Evolutionary conservation across 2,797 vertebrate species (phyloP).

Genomic region (Okamejei kenojei): DNA sequence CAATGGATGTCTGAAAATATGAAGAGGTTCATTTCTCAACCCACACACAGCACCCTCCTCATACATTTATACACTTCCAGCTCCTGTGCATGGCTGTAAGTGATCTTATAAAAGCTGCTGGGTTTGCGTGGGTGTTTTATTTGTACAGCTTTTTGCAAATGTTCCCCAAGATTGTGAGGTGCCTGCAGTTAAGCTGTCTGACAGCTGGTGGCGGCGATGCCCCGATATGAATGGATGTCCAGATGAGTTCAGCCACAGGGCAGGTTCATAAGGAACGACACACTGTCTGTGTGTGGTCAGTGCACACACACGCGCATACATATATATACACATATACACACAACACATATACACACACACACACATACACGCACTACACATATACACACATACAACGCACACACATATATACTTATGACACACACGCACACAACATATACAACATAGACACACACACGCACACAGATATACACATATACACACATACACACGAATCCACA

Average conservation of each 20-base stretch:
- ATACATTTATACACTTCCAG: background rate
- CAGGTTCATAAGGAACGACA: background rate
- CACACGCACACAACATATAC: too few species aligned
- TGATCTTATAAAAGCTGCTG: background rate
- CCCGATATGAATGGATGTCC: too few species aligned
- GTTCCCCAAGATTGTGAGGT: background rate
- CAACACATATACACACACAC: too few species aligned
- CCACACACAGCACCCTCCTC: background rate
- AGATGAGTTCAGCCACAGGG: background rate
- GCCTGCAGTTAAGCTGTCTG: background rate
- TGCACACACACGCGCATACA: too few species aligned
- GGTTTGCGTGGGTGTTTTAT: background rate
- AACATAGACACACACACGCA: too few species aligned
- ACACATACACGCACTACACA: too few species aligned
- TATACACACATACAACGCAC: too few species aligned
- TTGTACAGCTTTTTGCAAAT: background rate
- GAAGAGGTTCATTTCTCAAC: background rate
- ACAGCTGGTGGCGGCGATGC: background rate
- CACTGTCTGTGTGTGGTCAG: too few species aligned
- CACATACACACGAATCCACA: too few species aligned
- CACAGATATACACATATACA: too few species aligned
- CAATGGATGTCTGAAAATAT: background rate
- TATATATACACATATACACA: rapidly evolving
- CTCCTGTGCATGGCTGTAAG: background rate
- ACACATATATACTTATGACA: too few species aligned